Base-by-base conservation (phyloP, 2,113 vertebrate species). In the Amphilophus citrinellus region DNA sequence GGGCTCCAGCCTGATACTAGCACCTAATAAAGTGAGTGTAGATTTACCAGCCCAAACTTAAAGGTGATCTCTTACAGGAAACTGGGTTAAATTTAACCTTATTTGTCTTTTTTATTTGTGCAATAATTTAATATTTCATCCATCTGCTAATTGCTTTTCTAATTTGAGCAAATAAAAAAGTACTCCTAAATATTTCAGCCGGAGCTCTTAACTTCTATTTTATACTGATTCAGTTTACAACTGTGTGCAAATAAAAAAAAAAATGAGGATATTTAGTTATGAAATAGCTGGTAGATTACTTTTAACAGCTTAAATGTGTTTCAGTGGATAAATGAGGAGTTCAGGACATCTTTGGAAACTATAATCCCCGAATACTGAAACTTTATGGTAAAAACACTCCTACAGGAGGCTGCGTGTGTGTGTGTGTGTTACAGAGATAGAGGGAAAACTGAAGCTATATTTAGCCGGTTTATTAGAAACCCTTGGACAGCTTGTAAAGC, bases 401-500 rank as follows among this genome's bases (percentile, higher is more conserved):
- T 15, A 60, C 2, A 57, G 6, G 7, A 58, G 22, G 27, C 44
- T 60, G 20, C 53, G 47, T 35, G 0, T 18, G 15, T 32, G 6
- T 2, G 22, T 39, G 27, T n/a, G 22, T 76, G 32, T 53, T 53
- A 22, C 0, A 13, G 3, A 10, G 18, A 13, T 20, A 14, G 17
- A 59, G 32, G 3, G 0, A n/a, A 79, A 20, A 6, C 2, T 44
- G 15, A 10, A 37, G 59, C 77, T 85, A 76, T 44, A 44, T 57
- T 20, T 65, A 61, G 61, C 22, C 2, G 20, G 1, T 30, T 20
- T 53, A 22, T n/a, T 20, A 32, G 61, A 60, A 65, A 59, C 42
- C 50, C 17, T 57, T 17, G 50, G 14, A 75, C 86, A 59, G 10
- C 20, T 86, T 84, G 47, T 0, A 86, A 77, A 83, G 88, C 14